A percentile compares a stretch with the other conserved stretches of the same genome.
Conservation (phyloP, 2,113 vertebrate genomes). For the Acrocephalus kingi region DNA sequence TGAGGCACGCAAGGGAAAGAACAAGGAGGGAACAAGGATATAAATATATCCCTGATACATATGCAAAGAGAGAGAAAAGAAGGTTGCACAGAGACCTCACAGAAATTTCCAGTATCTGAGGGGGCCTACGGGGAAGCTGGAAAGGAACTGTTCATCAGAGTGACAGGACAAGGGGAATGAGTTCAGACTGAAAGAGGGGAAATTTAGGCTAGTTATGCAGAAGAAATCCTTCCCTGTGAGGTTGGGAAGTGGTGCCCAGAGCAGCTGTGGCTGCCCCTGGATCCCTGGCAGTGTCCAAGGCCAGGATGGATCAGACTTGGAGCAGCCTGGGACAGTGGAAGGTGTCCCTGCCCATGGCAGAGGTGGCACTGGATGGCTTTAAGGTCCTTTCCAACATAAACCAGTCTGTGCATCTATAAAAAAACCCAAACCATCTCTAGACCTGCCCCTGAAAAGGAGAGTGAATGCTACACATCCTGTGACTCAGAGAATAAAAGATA, state of each 20-base stretch:
- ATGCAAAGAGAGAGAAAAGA: neutral
- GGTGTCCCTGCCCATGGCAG: neutral
- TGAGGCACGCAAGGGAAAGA: neutral
- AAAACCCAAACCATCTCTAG: neutral
- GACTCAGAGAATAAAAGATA: neutral
- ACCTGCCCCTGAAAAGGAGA: neutral
- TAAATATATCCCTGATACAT: neutral
- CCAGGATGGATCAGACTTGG: rapidly evolving
- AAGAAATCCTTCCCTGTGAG: neutral
- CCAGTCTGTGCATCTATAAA: neutral
- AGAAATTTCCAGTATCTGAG: neutral
- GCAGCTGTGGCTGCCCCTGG: neutral
- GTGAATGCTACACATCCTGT: neutral
- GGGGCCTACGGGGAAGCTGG: rapidly evolving
- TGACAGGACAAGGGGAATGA: neutral
- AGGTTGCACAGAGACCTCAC: neutral
- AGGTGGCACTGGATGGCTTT: neutral
- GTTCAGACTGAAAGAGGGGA: neutral
- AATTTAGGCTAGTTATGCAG: neutral
- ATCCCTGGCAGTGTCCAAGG: neutral
- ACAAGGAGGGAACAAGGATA: neutral
- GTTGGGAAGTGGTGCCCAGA: neutral
- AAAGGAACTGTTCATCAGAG: neutral
- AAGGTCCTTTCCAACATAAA: neutral
- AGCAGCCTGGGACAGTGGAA: neutral